A percentile compares a stretch with the other conserved stretches of the same genome.
These are phyloP conservation scores for Nasonia oneida DNA, from an alignment of 2,888 invertebrate species.

Conservation along the genomic window DNA sequence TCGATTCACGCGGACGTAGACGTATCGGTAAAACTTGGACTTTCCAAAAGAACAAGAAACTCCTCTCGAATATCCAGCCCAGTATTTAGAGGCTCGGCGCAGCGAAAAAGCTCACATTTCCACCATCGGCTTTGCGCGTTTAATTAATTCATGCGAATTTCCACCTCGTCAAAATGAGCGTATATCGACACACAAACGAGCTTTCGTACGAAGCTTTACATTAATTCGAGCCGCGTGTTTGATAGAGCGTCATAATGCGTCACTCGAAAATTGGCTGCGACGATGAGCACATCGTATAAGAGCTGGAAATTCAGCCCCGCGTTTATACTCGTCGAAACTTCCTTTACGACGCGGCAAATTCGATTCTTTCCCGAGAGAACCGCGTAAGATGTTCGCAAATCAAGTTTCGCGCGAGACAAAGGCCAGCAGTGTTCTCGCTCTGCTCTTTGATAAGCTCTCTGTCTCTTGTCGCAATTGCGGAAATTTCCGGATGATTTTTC, in stretches of 20 bases:
- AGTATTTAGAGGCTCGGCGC: too few species aligned
- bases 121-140: neutral
- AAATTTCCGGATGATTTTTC: slow-evolving; percentile 24
- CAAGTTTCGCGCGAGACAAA: slow-evolving; percentile 36
- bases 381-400: slow-evolving; percentile 30
- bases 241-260: neutral
- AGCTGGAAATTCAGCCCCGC: neutral
- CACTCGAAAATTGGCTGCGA: neutral
- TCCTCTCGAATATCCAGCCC: too few species aligned
- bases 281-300: neutral
- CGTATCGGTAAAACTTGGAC: too few species aligned
- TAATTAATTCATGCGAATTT: neutral
- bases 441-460: slow-evolving; percentile 45
- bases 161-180: neutral
- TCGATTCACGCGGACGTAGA: too few species aligned
- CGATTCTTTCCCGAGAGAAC: slow-evolving; percentile 41
- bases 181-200: neutral
- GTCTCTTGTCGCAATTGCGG: neutral
- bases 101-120: neutral
- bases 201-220: neutral
- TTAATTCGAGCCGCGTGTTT: neutral
- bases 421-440: neutral
- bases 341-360: slow-evolving; percentile 36
- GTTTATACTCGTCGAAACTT: slow-evolving; percentile 28
- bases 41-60: too few species aligned